Conservation (phyloP, 1,140 invertebrate genomes). For the Stratiolaelaps scimitus region DNA sequence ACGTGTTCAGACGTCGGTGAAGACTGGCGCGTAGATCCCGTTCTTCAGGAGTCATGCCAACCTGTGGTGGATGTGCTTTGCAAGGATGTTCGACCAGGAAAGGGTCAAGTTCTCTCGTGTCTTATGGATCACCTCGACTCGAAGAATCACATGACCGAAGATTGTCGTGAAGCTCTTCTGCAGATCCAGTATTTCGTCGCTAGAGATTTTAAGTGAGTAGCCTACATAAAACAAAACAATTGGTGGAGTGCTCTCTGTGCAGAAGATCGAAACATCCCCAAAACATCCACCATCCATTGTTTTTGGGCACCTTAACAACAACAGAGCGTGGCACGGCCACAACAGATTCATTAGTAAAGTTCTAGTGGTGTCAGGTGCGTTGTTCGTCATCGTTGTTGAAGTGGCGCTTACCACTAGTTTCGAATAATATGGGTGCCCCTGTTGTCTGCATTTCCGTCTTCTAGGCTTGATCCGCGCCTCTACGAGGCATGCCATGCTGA, state of each 20-base stretch:
- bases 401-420: too few relatives aligned
- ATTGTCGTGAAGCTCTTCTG: constrained; percentile 76
- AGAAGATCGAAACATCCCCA: too few relatives aligned
- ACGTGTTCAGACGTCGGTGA: constrained; percentile 58
- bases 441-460: too few relatives aligned
- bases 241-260: too few relatives aligned
- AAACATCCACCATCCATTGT: too few relatives aligned
- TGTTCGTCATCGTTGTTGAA: too few relatives aligned
- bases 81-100: constrained; percentile 36
- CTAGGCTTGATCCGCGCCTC: constrained; percentile 65
- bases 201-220: constrained; percentile 63
- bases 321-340: background rate
- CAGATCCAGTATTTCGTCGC: constrained; percentile 96
- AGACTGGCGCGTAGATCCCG: constrained; percentile 80
- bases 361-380: too few relatives aligned
- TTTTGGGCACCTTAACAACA: background rate
- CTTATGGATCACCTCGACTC: constrained; percentile 79
- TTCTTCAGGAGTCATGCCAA: constrained; percentile 68
- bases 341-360: too few relatives aligned
- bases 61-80: constrained; percentile 55
- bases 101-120: constrained; percentile 66
- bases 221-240: constrained; percentile 17
- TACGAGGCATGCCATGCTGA: constrained; percentile 75
- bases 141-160: constrained; percentile 59
- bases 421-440: too few relatives aligned